Conservation (phyloP, 2,888 invertebrate species). For the Ochropacha duplaris region DNA sequence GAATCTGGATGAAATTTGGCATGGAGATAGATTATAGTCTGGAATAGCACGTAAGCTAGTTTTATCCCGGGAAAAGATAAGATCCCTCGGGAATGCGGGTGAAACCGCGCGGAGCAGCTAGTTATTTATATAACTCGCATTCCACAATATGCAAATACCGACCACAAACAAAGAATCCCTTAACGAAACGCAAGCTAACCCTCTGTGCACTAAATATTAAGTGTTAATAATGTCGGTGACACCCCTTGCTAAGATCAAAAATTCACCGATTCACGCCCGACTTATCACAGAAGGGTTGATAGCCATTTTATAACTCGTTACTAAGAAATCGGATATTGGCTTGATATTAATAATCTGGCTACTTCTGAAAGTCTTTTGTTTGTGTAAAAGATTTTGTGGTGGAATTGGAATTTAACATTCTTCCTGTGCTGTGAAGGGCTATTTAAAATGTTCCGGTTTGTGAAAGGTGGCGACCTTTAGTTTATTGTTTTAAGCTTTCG, state of each 20-base stretch:
- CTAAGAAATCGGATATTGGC: slow-evolving; percentile 60
- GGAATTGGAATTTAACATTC: slow-evolving; percentile 31
- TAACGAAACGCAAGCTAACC: slow-evolving; percentile 32
- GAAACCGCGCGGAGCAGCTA: no score
- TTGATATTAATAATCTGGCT: slow-evolving; percentile 41
- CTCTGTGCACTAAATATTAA: slow-evolving; percentile 68
- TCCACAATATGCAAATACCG: slow-evolving; percentile 1
- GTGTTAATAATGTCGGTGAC: slow-evolving; percentile 71
- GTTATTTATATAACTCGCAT: not conserved
- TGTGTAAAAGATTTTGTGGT: slow-evolving; percentile 23
- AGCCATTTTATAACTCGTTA: slow-evolving; percentile 57
- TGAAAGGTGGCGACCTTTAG: not conserved
- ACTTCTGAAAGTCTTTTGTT: slow-evolving; percentile 26
- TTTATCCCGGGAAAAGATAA: no score
- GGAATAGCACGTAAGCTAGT: no score
- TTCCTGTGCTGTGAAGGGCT: not conserved
- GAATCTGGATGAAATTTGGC: no score
- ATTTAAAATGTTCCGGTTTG: not conserved
- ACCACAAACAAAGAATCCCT: slow-evolving; percentile 21
- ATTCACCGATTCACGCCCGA: slow-evolving; percentile 67
- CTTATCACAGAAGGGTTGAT: slow-evolving; percentile 58
- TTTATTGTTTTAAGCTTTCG: no score
- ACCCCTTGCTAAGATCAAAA: slow-evolving; percentile 60
- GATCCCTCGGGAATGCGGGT: no score
- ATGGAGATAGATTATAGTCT: no score